These are phyloP conservation scores for Morus bassanus DNA, from an alignment of 2,797 vertebrate species.

Conservation along the genomic window DNA sequence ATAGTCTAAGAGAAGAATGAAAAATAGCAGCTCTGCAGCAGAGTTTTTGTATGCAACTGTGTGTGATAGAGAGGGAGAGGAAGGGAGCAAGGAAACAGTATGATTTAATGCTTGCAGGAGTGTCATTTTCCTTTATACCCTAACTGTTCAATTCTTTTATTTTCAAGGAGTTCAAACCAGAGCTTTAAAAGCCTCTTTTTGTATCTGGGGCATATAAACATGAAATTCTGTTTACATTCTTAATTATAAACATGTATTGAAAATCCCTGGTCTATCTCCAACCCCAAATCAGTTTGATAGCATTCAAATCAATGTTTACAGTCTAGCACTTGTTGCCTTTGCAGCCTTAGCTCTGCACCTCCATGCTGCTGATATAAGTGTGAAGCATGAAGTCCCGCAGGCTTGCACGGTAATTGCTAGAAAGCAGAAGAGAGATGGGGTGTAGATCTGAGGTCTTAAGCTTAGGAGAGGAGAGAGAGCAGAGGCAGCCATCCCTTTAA, in stretches of 20 bases:
- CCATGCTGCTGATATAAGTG: not conserved
- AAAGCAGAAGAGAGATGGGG: not conserved
- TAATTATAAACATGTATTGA: not conserved
- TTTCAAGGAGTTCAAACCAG: not conserved
- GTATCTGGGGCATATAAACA: not conserved
- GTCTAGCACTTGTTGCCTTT: constrained; percentile 1
- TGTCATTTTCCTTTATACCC: not conserved
- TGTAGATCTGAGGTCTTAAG: not conserved
- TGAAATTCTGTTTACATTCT: not conserved
- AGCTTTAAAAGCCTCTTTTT: not conserved
- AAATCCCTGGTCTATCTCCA: constrained; percentile 11
- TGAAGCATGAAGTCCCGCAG: not conserved
- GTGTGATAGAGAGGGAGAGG: not conserved
- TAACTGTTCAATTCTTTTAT: not conserved
- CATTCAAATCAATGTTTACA: constrained; percentile 1
- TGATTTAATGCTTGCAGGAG: not conserved
- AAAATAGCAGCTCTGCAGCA: not conserved
- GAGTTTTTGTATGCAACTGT: not conserved
- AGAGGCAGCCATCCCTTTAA: not conserved
- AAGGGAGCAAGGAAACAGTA: not conserved
- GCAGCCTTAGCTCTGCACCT: not conserved
- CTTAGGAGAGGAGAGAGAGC: not conserved
- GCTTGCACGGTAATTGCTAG: not conserved
- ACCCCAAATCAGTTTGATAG: constrained; percentile 4
- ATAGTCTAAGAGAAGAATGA: not conserved